phyloP scores from a whole-genome alignment of 1,140 invertebrate genomes.

The Pseudobourletiella spinata region DNA sequence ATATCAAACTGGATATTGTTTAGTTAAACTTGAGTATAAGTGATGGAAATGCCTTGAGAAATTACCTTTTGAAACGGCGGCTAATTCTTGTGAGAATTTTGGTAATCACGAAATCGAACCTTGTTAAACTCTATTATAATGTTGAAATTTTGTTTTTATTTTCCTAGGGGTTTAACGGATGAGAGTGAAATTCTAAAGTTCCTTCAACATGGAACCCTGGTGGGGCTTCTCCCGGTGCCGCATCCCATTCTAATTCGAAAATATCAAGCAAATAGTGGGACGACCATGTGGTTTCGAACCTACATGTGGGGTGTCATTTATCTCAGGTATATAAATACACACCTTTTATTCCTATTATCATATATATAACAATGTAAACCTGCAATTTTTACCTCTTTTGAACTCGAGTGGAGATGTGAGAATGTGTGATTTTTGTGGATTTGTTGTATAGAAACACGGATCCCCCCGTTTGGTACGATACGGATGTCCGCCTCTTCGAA shows the following conservation, averaged over 20 bases:
- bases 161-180: conserved; percentile 90
- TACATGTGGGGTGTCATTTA: conserved; percentile 99
- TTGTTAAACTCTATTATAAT: too few relatives aligned
- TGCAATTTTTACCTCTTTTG: too few relatives aligned
- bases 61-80: too few relatives aligned
- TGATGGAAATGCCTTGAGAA: too few relatives aligned
- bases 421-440: neutral
- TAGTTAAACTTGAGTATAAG: too few relatives aligned
- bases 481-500: conserved; percentile 97
- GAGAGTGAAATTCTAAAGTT: conserved; percentile 99
- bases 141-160: too few relatives aligned
- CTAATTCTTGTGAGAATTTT: too few relatives aligned
- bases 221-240: conserved; percentile 93
- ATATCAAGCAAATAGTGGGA: conserved; percentile 96
- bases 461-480: conserved; percentile 99
- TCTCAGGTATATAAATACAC: conserved; percentile 70
- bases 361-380: too few relatives aligned
- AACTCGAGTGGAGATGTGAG: too few relatives aligned
- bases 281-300: conserved; percentile 97
- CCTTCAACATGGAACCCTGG: conserved; percentile 95
- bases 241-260: conserved; percentile 98
- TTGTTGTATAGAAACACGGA: conserved; percentile 75
- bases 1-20: too few relatives aligned
- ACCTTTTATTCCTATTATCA: too few relatives aligned
- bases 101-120: too few relatives aligned